These are phyloP conservation scores for Acanthisitta chloris DNA, from an alignment of 2,113 vertebrate species.

Conservation along the genomic window DNA sequence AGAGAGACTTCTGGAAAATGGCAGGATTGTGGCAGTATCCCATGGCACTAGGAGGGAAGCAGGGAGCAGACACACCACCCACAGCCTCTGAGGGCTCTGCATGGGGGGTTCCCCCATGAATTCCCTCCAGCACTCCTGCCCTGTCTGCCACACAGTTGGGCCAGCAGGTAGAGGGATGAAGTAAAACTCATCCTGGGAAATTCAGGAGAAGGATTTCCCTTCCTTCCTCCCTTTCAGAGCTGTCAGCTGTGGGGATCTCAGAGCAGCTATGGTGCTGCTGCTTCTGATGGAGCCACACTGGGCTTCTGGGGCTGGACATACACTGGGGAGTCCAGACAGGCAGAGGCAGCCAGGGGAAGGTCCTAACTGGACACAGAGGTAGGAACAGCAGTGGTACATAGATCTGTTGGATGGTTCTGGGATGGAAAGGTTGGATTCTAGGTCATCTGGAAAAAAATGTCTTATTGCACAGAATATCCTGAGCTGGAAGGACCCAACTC, in stretches of 20 bases:
- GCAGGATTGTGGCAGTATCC: neutral
- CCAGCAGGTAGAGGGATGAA: neutral
- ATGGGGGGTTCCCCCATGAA: accelerated
- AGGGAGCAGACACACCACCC: neutral
- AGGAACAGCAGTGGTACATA: neutral
- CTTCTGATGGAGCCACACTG: neutral
- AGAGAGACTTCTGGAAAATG: neutral
- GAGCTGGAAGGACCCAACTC: neutral
- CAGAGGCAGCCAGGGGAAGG: neutral
- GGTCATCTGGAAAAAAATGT: neutral
- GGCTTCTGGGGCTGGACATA: neutral
- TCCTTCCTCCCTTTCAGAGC: neutral
- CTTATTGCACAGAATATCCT: neutral
- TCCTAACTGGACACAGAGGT: neutral
- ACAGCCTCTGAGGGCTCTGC: neutral
- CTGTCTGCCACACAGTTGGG: neutral
- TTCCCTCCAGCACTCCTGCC: neutral
- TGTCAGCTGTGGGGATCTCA: neutral
- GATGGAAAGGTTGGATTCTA: neutral
- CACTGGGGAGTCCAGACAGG: neutral
- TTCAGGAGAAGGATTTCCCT: accelerated
- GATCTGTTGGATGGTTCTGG: neutral
- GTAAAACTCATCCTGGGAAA: neutral
- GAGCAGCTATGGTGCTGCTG: neutral
- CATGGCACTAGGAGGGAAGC: accelerated